Percentiles rank a stretch among this genome's conserved stretches.
Evolutionary conservation across 2,888 invertebrate genomes (phyloP).

Genomic region (Agrotis exclamationis): DNA sequence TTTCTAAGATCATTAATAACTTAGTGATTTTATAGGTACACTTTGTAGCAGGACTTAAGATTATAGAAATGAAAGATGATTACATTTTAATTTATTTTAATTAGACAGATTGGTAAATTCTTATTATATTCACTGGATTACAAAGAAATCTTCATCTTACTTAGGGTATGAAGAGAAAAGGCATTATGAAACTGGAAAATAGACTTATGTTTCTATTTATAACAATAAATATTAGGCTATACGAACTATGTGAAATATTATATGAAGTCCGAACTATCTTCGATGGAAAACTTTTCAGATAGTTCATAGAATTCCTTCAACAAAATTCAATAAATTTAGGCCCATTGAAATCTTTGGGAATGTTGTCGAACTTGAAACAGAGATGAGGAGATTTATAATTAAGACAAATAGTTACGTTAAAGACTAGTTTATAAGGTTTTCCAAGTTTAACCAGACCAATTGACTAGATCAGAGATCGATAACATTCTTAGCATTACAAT

Average conservation of each 20-base stretch:
- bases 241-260: conserved; percentile 11
- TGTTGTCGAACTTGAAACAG: conserved; percentile 9
- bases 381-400: neutral
- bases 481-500: conserved; percentile 25
- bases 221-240: conserved; percentile 10
- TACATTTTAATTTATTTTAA: conserved; percentile 31
- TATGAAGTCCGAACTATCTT: neutral
- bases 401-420: conserved; percentile 1
- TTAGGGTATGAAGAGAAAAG: neutral
- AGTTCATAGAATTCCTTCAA: neutral
- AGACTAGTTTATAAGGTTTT: conserved; percentile 1
- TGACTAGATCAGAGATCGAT: conserved; percentile 54
- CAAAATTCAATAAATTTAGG: conserved; percentile 5
- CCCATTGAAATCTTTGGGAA: conserved; percentile 4
- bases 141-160: neutral
- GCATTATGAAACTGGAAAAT: neutral
- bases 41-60: conserved; percentile 16
- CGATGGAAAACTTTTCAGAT: neutral
- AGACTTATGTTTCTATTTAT: conserved; percentile 5
- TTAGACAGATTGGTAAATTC: conserved; percentile 22
- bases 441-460: conserved; percentile 27
- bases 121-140: conserved; percentile 20
- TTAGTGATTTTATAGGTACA: conserved; percentile 17
- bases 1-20: neutral
- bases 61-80: conserved; percentile 37